Evolutionary conservation across 37 sponge, comb jelly and placozoan species (phyloP), one percentile per base, ranked within the genome.

Genomic region (Dysidea cf. avara): DNA sequence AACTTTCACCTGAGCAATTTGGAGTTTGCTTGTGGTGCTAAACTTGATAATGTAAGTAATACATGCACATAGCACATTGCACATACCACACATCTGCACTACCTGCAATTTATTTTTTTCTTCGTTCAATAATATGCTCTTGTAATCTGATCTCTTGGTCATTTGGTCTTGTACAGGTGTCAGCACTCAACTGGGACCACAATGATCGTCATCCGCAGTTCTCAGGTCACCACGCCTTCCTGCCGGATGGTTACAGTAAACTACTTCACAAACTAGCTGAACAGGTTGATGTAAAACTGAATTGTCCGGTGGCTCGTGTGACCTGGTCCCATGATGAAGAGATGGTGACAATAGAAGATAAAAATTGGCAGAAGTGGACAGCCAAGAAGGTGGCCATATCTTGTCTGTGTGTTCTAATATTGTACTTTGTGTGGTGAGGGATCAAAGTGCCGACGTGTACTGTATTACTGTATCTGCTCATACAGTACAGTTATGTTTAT

Each of bases 21-120:
- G 56, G 94, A 93, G 76, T 93, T 87, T 76, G 89, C 94, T 26
- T 93, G 85, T 87, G 94, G 94, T 29, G 94, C 94, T 43, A 36
- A 80, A 21, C 58, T 93, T 3, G 31, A 51, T 39, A 75, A 92
- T 72, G 92, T 92, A 69, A 53, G 39, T 3, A 53, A 3, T 26
- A 32, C 5, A 7, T 17, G 21, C 12, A 21, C 21, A 24, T 17
- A 59, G 16, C 12, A 22, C 13, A 4, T 39, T 40, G n/a, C 3
- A 6, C 22, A 3, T 43, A 32, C 33, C 64, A 39, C 11, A 39
- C 56, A 24, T 55, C 33, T 29, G n/a, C 65, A 2, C 65, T 2
- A 9, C 2, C 33, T 29, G 11, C 66, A 26, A 14, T 37, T n/a
- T n/a, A n/a, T n/a, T n/a, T n/a, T n/a, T n/a, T n/a, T n/a, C n/a